phyloP scores from a whole-genome alignment of 2,113 vertebrate species.

The Oenanthe melanoleuca region DNA sequence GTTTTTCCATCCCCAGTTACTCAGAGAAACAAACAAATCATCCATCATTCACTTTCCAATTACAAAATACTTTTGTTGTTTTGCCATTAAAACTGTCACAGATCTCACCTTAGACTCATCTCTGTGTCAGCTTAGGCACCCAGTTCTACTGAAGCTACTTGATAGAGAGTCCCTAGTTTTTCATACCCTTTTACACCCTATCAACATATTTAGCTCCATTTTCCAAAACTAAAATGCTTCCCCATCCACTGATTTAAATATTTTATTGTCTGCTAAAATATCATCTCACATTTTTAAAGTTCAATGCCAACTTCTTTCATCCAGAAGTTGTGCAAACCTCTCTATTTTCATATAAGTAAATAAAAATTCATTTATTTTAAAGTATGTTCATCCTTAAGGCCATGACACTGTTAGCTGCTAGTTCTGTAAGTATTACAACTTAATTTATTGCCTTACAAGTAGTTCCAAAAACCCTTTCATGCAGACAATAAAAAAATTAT shows the following conservation, averaged over 20 bases:
- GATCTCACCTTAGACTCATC: background rate
- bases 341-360: background rate
- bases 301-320: background rate
- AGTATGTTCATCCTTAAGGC: background rate
- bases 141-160: background rate
- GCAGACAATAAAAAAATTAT: background rate
- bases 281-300: background rate
- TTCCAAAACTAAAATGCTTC: background rate
- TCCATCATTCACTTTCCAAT: background rate
- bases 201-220: background rate
- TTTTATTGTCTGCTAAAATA: background rate
- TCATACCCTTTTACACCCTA: background rate
- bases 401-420: background rate
- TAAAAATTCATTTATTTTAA: background rate
- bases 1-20: background rate
- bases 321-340: background rate
- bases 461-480: background rate
- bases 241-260: background rate
- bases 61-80: background rate
- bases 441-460: background rate
- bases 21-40: background rate
- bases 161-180: background rate
- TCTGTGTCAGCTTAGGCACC: background rate
- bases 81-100: background rate
- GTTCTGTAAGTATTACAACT: background rate